Percentiles rank a stretch among this genome's conserved stretches.
Evolutionary conservation across 64 coral and sea anemone genomes (phyloP).

Genomic region (Montipora cactus): DNA sequence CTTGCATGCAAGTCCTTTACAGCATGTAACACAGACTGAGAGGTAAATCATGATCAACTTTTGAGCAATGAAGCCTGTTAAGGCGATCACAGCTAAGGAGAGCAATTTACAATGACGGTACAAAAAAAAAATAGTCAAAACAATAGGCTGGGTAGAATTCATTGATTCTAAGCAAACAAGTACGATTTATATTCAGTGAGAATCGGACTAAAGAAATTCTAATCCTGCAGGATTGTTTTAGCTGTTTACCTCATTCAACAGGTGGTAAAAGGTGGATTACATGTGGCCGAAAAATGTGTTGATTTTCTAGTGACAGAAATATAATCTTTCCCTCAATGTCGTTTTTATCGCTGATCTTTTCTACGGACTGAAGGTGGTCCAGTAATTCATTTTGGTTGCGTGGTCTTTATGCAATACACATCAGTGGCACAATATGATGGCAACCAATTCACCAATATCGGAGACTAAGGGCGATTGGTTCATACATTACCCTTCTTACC

Average conservation of each 20-base stretch:
- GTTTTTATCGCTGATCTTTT: neutral
- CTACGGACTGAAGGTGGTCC: neutral
- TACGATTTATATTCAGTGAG: neutral
- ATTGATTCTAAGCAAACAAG: neutral
- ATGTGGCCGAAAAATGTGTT: slow-evolving; percentile 20
- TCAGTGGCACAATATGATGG: too few species aligned
- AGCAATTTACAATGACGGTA: neutral
- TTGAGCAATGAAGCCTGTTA: too few species aligned
- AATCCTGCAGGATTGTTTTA: neutral
- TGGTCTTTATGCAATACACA: neutral
- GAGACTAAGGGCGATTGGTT: neutral
- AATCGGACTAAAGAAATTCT: neutral
- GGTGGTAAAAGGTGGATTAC: slow-evolving; percentile 40
- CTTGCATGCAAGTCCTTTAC: too few species aligned
- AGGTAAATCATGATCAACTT: too few species aligned
- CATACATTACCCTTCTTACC: too few species aligned
- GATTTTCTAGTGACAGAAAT: neutral
- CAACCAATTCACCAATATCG: neutral
- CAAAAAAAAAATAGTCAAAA: neutral
- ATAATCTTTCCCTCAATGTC: neutral
- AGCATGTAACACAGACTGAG: too few species aligned
- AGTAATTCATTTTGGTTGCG: neutral
- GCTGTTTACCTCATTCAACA: slow-evolving; percentile 1
- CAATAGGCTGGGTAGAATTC: neutral
- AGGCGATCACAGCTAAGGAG: neutral